Percentiles rank a stretch among this genome's conserved stretches.
Evolutionary conservation across 2,113 vertebrate species (phyloP).

Genomic region (Calypte anna): DNA sequence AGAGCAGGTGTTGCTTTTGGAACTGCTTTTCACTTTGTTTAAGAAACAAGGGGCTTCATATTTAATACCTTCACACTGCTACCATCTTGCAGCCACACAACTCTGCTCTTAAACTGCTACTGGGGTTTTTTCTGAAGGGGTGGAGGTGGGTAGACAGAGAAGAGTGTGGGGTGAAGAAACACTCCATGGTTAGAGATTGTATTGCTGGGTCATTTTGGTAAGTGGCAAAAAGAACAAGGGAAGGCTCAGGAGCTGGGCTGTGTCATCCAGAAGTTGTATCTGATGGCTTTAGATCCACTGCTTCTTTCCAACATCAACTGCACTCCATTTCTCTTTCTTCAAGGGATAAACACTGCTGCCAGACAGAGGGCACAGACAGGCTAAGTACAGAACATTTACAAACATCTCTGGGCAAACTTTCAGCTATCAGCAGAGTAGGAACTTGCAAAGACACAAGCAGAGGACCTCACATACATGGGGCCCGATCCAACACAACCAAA

Average conservation of each 20-base stretch:
- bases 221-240: not conserved
- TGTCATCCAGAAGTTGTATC: not conserved
- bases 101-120: not conserved
- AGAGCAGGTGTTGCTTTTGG: not conserved
- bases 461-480: accelerated
- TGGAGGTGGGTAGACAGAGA: not conserved
- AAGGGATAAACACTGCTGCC: not conserved
- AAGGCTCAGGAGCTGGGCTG: not conserved
- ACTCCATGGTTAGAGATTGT: not conserved
- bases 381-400: not conserved
- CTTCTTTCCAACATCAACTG: not conserved
- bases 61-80: not conserved
- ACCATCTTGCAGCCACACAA: not conserved
- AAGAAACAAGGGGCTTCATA: not conserved
- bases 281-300: not conserved
- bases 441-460: not conserved
- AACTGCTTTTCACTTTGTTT: not conserved
- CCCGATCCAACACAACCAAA: not conserved
- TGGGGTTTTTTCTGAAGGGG: not conserved
- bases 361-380: not conserved
- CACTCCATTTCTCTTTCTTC: accelerated
- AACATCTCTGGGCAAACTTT: not conserved
- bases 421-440: not conserved
- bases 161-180: not conserved
- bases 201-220: not conserved